Percentiles rank a stretch among this genome's conserved stretches.
These are phyloP conservation scores for Timandra comae DNA, from an alignment of 2,888 invertebrate species.

Conservation along the genomic window DNA sequence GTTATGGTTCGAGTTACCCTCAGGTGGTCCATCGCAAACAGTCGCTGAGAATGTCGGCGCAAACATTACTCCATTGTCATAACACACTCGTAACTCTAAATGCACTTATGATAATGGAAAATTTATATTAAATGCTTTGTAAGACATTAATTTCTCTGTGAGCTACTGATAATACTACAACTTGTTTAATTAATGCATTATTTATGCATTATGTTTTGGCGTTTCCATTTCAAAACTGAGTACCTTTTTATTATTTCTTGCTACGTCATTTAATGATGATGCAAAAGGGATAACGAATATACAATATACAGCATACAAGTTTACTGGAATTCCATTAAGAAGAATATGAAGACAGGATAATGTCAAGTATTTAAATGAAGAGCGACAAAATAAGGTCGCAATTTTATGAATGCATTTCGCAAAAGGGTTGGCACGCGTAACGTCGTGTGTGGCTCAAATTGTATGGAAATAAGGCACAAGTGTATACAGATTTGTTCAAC, in stretches of 20 bases:
- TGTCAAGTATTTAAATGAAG: slow-evolving; percentile 20
- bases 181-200: no score
- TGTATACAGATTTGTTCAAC: slow-evolving; percentile 40
- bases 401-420: slow-evolving; percentile 33
- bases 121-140: no score
- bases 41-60: slow-evolving; percentile 13
- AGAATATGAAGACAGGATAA: slow-evolving; percentile 9
- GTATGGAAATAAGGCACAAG: slow-evolving; percentile 57
- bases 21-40: slow-evolving; percentile 67
- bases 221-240: no score
- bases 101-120: no score
- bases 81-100: slow-evolving; percentile 24
- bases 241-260: no score
- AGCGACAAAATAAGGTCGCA: slow-evolving; percentile 18
- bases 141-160: no score
- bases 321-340: background rate
- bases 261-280: no score
- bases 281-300: no score
- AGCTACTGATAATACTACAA: no score
- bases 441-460: slow-evolving; percentile 63
- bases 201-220: no score
- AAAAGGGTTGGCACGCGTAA: slow-evolving; percentile 37
- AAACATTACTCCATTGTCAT: slow-evolving; percentile 45
- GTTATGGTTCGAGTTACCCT: slow-evolving; percentile 25
- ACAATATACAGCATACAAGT: background rate